These are phyloP conservation scores for Elymnias hypermnestra DNA, from an alignment of 1,140 invertebrate species.

Conservation along the genomic window DNA sequence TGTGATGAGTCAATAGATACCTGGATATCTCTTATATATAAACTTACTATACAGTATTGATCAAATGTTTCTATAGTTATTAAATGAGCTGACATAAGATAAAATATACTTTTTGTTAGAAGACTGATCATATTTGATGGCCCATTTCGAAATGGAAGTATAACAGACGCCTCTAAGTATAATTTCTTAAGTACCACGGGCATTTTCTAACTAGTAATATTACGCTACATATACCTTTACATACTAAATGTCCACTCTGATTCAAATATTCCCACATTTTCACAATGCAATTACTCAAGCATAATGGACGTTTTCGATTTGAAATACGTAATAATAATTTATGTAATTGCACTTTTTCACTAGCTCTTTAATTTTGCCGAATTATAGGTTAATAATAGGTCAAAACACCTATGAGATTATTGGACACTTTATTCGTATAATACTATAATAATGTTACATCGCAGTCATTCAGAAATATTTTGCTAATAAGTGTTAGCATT, in stretches of 20 bases:
- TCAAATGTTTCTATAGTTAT: too few species aligned
- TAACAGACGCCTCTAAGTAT: constrained; percentile 12
- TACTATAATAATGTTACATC: constrained; percentile 11
- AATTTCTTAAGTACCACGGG: constrained; percentile 23
- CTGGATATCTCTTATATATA: too few species aligned
- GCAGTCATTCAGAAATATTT: constrained; percentile 24
- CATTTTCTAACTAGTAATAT: constrained; percentile 22
- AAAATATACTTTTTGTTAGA: not conserved
- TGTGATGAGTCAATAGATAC: too few species aligned
- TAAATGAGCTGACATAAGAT: too few species aligned
- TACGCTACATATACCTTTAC: constrained; percentile 9
- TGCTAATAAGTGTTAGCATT: constrained; percentile 15
- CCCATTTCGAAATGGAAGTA: constrained; percentile 4
- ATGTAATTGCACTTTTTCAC: constrained; percentile 67
- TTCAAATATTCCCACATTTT: constrained; percentile 13
- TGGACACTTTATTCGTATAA: constrained; percentile 28
- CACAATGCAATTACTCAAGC: constrained; percentile 28
- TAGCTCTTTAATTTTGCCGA: constrained; percentile 54
- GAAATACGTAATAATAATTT: constrained; percentile 48
- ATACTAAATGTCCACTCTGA: constrained; percentile 19
- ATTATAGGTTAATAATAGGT: constrained; percentile 30
- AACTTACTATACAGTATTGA: too few species aligned
- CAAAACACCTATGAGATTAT: constrained; percentile 27
- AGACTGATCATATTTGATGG: constrained; percentile 4
- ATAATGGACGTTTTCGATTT: constrained; percentile 60